phyloP scores from a whole-genome alignment of 2,797 vertebrate species.

The Falco cherrug region DNA sequence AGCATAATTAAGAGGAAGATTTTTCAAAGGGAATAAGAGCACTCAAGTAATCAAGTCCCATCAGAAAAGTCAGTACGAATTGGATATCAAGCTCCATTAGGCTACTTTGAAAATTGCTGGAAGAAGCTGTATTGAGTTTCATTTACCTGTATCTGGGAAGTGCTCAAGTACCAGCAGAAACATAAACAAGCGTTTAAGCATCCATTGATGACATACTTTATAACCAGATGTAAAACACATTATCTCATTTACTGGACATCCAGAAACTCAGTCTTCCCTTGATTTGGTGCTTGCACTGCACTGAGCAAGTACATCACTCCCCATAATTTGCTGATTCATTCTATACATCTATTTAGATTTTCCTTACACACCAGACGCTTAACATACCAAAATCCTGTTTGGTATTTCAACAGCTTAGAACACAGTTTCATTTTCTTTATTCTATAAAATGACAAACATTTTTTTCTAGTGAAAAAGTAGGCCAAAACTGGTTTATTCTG shows the following conservation, averaged over 20 bases:
- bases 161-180: neutral
- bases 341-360: neutral
- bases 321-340: neutral
- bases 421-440: neutral
- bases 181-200: slow-evolving; percentile 2
- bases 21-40: slow-evolving; percentile 20
- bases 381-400: neutral
- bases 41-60: neutral
- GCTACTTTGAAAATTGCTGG: neutral
- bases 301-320: neutral
- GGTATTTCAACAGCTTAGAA: neutral
- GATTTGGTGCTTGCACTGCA: neutral
- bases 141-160: neutral
- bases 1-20: neutral
- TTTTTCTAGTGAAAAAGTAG: neutral
- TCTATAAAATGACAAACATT: neutral
- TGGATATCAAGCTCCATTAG: neutral
- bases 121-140: neutral
- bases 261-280: neutral
- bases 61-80: neutral
- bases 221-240: neutral
- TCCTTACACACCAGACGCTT: neutral
- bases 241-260: neutral
- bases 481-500: neutral
- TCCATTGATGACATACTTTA: neutral